Percentiles rank a stretch among this genome's conserved stretches.
Conservation (phyloP, 1,140 invertebrate genomes). For the Coptotermes formosanus region DNA sequence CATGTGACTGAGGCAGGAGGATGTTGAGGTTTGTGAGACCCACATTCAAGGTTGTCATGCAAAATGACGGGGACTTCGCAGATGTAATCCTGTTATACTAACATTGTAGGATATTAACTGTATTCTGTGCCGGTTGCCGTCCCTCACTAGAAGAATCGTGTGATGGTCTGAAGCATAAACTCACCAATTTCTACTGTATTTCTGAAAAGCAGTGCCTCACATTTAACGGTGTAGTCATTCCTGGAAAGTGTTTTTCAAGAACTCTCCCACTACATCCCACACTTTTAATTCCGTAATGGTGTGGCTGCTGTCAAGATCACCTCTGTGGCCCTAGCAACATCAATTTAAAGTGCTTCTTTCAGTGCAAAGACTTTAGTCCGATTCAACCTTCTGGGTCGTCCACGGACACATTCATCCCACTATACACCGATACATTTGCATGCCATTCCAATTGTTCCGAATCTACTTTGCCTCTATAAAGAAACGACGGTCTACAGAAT, state of each 20-base stretch:
- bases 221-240: background rate
- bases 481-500: background rate
- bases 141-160: no score
- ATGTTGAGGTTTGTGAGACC: no score
- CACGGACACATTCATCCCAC: no score
- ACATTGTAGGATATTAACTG: no score
- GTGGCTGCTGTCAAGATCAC: background rate
- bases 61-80: no score
- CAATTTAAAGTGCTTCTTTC: background rate
- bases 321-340: background rate
- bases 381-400: background rate
- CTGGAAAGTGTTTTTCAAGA: background rate
- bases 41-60: no score
- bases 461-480: background rate
- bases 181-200: no score
- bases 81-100: no score
- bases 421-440: conserved; percentile 11
- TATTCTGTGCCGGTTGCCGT: no score
- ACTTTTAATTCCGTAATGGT: background rate
- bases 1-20: no score
- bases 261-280: background rate
- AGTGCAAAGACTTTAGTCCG: background rate
- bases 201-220: no score
- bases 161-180: no score
- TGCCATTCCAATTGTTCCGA: background rate